Evolutionary conservation across 2,888 invertebrate species (phyloP), one percentile per base, ranked within the genome.

Genomic region (Epistrophella euchroma): DNA sequence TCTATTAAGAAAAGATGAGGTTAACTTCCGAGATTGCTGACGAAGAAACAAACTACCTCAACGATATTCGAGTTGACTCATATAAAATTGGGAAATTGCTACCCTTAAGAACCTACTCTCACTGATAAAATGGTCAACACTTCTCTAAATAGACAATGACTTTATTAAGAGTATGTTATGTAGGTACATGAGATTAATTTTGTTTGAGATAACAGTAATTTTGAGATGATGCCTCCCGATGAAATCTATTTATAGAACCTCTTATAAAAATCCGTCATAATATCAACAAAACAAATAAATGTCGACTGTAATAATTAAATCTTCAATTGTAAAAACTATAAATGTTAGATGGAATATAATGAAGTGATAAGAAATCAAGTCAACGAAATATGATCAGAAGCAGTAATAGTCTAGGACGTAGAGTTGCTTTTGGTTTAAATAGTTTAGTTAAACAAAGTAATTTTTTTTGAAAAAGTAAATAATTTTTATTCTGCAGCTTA

Each of bases 81-180:
- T 17, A 25, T 32, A 17, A 22, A 50, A 50, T 66, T 66, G 50
- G 32, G 22, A 15, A 66, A 32, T 47, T 15, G 32, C 17, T 28
- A 11, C 45, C 9, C 28, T 28, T 1, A 32, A 32, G 32, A 25
- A 25, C 3, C 2, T 28, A 32, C 32, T 32, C 40, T 52, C 22
- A 50, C 17, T 45, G 15, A 47, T 50, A 17, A 74, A 70, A 45
- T 74, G 68, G 35, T 35, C 60, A 43, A 35, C 17, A 70, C 25
- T 40, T 32, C 2, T 37, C 19, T 45, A 13, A 7, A 28, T 13
- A 35, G 35, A 17, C 25, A 47, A 58, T 50, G 50, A 28, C 17
- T 45, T 47, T 9, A 28, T 28, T 62, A 15, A 55, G n/a, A n/a
- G n/a, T n/a, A n/a, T n/a, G n/a, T 52, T 17, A 74, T 40, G 13